phyloP scores from a whole-genome alignment of 2,113 vertebrate genomes.

The Bos indicus region DNA sequence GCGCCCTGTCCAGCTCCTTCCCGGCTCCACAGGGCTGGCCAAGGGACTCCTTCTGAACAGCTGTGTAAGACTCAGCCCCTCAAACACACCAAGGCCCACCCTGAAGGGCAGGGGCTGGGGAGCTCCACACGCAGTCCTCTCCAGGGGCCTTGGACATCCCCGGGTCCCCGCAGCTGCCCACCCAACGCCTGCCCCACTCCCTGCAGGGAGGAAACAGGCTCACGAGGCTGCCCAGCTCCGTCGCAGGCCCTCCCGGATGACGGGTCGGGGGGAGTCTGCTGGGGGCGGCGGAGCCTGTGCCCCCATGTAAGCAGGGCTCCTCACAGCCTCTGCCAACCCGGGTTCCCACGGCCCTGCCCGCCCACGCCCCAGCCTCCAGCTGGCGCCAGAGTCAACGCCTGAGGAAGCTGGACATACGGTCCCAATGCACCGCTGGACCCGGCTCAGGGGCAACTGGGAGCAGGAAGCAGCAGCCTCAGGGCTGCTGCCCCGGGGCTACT shows the following conservation, averaged over 20 bases:
- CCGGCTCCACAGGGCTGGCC: neutral
- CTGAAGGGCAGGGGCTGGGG: neutral
- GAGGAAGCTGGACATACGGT: fast-evolving
- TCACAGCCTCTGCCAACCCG: fast-evolving
- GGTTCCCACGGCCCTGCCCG: neutral
- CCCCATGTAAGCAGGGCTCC: neutral
- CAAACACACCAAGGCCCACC: too few relatives aligned
- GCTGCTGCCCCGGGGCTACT: neutral
- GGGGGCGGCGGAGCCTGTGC: neutral
- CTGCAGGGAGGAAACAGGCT: neutral
- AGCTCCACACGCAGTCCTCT: neutral
- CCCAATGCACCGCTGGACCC: neutral
- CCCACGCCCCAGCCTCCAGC: neutral
- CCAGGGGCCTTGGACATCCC: too few relatives aligned
- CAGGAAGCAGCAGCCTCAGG: neutral
- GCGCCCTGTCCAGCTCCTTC: neutral
- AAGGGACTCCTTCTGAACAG: neutral
- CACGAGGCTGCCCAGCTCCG: neutral
- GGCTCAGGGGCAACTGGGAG: neutral
- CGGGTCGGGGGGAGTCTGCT: fast-evolving
- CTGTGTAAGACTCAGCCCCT: neutral
- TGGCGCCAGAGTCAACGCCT: neutral
- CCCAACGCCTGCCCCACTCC: neutral
- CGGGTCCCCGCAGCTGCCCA: fast-evolving
- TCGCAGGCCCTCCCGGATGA: fast-evolving